phyloP scores from a whole-genome alignment of 2,888 invertebrate species.

The Hipparchia sbordonii region DNA sequence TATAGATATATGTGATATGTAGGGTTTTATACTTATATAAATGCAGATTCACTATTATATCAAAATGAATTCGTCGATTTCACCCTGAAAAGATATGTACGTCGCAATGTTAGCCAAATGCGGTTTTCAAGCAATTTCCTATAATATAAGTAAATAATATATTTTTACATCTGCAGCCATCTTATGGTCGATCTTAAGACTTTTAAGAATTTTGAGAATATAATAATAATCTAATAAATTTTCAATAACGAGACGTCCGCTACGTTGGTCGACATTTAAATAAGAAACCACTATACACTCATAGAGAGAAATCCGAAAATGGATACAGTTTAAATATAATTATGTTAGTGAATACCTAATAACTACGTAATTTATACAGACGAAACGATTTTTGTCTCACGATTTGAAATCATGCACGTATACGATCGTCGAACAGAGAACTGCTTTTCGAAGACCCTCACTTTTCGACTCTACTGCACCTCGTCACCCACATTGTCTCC shows the following conservation, averaged over 20 bases:
- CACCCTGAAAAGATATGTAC: slow-evolving; percentile 77
- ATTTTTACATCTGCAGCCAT: slow-evolving; percentile 80
- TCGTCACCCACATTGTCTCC: slow-evolving; percentile 54
- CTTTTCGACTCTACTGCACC: slow-evolving; percentile 58
- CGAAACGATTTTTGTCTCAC: slow-evolving; percentile 73
- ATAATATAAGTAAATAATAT: slow-evolving; percentile 78
- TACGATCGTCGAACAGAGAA: slow-evolving; percentile 72
- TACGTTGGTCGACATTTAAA: slow-evolving; percentile 83
- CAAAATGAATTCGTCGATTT: slow-evolving; percentile 51
- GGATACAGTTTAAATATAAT: slow-evolving; percentile 82
- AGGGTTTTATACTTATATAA: slow-evolving; percentile 51
- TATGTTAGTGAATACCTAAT: slow-evolving; percentile 79
- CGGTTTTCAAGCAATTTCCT: slow-evolving; percentile 75
- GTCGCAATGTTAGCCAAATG: slow-evolving; percentile 57
- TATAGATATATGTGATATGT: slow-evolving; percentile 75
- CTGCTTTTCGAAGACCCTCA: slow-evolving; percentile 76
- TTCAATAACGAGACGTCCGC: slow-evolving; percentile 80
- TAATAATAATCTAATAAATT: slow-evolving; percentile 80
- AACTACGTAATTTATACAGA: slow-evolving; percentile 78
- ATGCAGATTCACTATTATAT: slow-evolving; percentile 49
- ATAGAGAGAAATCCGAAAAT: slow-evolving; percentile 82
- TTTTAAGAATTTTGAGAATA: slow-evolving; percentile 75
- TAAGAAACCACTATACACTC: slow-evolving; percentile 82
- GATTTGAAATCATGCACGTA: slow-evolving; percentile 81
- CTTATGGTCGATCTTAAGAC: slow-evolving; percentile 72